A percentile compares a stretch with the other conserved stretches of the same genome.
Conservation (phyloP, 2,113 vertebrate genomes). For the Chaenocephalus aceratus region DNA sequence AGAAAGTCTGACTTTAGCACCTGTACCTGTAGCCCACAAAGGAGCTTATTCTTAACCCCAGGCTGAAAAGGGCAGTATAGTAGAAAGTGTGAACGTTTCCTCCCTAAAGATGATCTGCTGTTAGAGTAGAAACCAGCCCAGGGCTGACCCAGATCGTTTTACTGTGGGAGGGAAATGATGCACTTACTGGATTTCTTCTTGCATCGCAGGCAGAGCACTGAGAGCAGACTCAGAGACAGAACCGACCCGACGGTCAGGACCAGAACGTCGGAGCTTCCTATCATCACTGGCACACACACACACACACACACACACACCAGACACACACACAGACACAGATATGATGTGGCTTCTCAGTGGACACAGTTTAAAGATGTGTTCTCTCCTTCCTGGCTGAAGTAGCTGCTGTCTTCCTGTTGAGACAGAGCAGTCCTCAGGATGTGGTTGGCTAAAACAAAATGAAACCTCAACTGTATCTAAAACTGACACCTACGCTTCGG, state of each 20-base stretch:
- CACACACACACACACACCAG: background rate
- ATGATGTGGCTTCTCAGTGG: background rate
- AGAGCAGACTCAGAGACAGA: conserved; percentile 41
- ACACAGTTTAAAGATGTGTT: background rate
- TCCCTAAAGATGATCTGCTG: background rate
- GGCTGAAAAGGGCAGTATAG: background rate
- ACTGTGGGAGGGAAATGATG: background rate
- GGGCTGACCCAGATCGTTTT: background rate
- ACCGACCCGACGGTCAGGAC: conserved; percentile 40
- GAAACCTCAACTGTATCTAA: background rate
- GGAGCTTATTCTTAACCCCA: no score
- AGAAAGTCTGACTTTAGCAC: background rate
- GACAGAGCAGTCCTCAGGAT: conserved; percentile 54
- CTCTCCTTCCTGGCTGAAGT: background rate
- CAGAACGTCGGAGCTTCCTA: conserved; percentile 23
- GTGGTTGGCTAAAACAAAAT: conserved; percentile 61
- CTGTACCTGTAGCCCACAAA: no score
- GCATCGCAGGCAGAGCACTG: conserved; percentile 67
- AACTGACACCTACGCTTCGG: background rate
- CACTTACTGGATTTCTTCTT: conserved; percentile 73
- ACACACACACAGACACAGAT: background rate
- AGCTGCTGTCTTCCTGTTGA: conserved; percentile 19
- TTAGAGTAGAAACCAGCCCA: background rate
- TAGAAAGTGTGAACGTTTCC: background rate
- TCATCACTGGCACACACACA: conserved; percentile 54